Evolutionary conservation across 2,797 vertebrate genomes (phyloP).

Genomic region (Mastacembelus armatus): DNA sequence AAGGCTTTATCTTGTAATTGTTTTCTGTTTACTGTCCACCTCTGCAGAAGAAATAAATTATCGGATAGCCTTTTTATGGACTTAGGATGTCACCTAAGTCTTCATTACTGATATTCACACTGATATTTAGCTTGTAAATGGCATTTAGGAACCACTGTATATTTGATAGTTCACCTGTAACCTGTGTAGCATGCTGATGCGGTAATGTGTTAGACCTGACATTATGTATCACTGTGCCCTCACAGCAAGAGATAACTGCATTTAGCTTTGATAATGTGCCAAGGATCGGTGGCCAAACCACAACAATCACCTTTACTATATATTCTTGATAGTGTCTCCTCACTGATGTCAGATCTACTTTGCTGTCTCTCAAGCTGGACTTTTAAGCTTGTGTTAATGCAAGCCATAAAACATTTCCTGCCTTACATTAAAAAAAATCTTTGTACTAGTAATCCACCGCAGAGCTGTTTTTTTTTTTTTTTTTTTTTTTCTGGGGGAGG

Average conservation of each 20-base stretch:
- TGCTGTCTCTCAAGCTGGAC: constrained; percentile 3
- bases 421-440: background rate
- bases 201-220: background rate
- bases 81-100: background rate
- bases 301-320: background rate
- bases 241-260: background rate
- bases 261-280: background rate
- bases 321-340: background rate
- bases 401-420: background rate
- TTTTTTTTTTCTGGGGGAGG: no score
- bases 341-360: background rate
- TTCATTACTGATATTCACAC: background rate
- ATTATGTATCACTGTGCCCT: background rate
- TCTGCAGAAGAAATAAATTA: background rate
- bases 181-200: no score
- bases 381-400: constrained; percentile 6
- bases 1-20: background rate
- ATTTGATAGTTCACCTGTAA: no score
- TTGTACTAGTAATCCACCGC: background rate
- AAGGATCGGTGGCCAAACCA: background rate
- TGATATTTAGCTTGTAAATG: background rate
- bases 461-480: background rate
- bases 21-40: constrained; percentile 10
- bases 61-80: background rate
- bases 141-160: background rate